Base-by-base conservation (phyloP, 2,888 invertebrate genomes). In the Nomada goodeniana region DNA sequence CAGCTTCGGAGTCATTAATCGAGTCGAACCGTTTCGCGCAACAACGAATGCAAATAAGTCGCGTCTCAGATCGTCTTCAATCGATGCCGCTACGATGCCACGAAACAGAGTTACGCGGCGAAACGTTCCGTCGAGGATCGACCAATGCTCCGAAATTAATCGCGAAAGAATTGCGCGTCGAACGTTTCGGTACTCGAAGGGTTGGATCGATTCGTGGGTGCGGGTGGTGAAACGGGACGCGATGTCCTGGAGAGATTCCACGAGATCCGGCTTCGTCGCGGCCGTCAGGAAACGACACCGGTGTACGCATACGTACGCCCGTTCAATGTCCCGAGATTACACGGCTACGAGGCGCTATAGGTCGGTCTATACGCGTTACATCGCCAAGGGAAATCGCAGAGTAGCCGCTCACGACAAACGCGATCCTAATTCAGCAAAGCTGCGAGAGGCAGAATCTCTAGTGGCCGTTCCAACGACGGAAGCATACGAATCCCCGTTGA, bases 11-110 rank as follows among this genome's bases (percentile, higher is more conserved):
- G 60, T 77, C 83, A 83, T 86, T 83, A 80, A 83, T 83, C 81
- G 83, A 80, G 52, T n/a, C 69, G 55, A 61, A 53, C 69, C 63
- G 69, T 65, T 59, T 74, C 83, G 68, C 74, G 64, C 63, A 81
- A 76, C 76, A 53, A 29, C 67, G 44, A 36, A 85, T 81, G 86
- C 86, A 83, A 83, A 86, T 77, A 61, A 76, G 75, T 50, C 75
- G 47, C 59, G 60, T 57, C 29, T 20, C n/a, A 15, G 50, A 67
- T 59, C 74, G 23, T 4, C 15, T 57, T 20, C 47, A 5, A 72
- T 29, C 20, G n/a, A 47, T 50, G 23, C 13, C 26, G 7, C 26
- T 2, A 18, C 42, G 57, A n/a, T n/a, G n/a, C n/a, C n/a, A n/a
- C 15, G 47, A 13, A 47, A 47, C 47, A 15, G 47, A 47, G 47